Evolutionary conservation across 53 echinoderm and acorn worm species (phyloP), one percentile per base, ranked within the genome.

Genomic region (Patiria pectinifera): DNA sequence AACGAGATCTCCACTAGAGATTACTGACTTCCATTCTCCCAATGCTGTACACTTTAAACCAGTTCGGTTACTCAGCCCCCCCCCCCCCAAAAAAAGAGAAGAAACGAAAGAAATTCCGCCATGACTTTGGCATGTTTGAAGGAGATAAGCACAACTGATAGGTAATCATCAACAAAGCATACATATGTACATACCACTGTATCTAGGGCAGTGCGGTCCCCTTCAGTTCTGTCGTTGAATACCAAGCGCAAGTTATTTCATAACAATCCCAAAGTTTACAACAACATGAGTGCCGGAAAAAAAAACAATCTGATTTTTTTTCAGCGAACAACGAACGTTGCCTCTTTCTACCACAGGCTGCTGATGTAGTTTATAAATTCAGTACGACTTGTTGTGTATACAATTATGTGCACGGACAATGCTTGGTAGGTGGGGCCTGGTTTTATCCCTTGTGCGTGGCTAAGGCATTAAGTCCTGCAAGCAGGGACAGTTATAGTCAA

Each of bases 401-500:
- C 70, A 70, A 70, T 70, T 18, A 5, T 12, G 70, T 3, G 14
- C 21, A 4, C 16, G 14, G 26, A 77, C 77, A 77, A 77, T 77
- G 77, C 77, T 8, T 44, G 77, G 77, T 77, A 77, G 3, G 77
- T 35, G 77, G 11, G 77, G 10, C 43, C 77, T 10, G 10, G 77
- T 44, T 6, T 11, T 35, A 6, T 24, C 21, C 25, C 77, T 11
- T 10, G 19, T 70, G 21, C 19, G 70, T 70, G 70, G 16, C 16
- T 70, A 19, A 70, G 16, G 70, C 70, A 70, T 21, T 77, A 77
- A 26, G 7, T 2, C 77, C 77, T 77, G 24, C 15, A 19, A 12
- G 61, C 2, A 1, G 8, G 76, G 59, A 59, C 87, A 87, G 87
- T 87, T 87, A 87, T 87, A 87, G 26, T 87, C 87, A 87, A 11